Evolutionary conservation across 1,140 invertebrate species (phyloP), one percentile per base, ranked within the genome.

Genomic region (Brachionus calyciflorus): DNA sequence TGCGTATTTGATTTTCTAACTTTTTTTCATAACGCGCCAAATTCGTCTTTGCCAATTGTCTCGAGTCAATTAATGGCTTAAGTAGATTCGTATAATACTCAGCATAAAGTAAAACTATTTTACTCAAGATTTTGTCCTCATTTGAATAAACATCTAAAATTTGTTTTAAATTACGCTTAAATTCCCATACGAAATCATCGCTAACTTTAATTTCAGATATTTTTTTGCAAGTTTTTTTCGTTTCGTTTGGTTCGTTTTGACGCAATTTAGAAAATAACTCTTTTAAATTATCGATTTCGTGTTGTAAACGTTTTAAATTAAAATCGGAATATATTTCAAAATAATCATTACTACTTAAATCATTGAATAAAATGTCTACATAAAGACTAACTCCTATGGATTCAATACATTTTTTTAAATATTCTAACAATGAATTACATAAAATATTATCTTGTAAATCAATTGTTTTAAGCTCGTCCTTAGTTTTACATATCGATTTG

Each of bases 281-380:
- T 24, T 73, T 73, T 5, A 51, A 21, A n/a, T 24, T 51, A 37
- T 73, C 69, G 24, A 73, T 73, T 6, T 73, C 69, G 7, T 28
- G 12, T 19, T 40, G 69, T 12, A 73, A 33, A n/a, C 69, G 69
- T 24, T 73, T 73, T 24, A 73, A 26, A 37, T 73, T 73, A 37
- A 73, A 73, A 6, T 73, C 69, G 1, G 69, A 73, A 40, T 73
- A 73, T 12, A 73, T 51, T 28, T 73, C 69, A 33, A 73, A 73
- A 41, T 73, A 73, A 37, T 73, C 46, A 33, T 73, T 37, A 12
- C 46, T 51, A 33, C 40, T 73, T 7, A 73, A 51, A 51, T 55
- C 69, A 14, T 73, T 73, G 46, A 51, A 73, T 21, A 73, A 51
- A 28, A 73, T 73, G 46, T 73, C 69, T 21, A 73, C 33, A 73